Conservation (phyloP, 2,113 vertebrate genomes). For the Malaclemys terrapin region DNA sequence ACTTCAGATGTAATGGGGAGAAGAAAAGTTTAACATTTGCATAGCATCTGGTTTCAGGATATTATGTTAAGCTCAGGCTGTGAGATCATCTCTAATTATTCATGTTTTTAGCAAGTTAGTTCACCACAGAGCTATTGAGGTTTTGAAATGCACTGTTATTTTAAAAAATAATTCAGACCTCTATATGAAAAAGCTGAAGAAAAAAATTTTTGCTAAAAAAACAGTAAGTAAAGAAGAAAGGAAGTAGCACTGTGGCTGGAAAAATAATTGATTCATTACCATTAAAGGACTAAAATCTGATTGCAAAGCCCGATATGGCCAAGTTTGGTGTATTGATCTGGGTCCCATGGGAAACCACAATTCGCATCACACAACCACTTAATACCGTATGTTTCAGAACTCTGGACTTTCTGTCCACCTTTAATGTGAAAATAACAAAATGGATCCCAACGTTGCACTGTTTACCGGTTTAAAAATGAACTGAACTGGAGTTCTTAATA, state of each 20-base stretch:
- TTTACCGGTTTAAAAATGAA: not conserved
- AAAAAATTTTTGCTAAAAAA: slow-evolving; percentile 73
- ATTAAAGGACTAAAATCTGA: slow-evolving; percentile 72
- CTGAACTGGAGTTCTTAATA: not conserved
- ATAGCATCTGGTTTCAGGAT: slow-evolving; percentile 82
- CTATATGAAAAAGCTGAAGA: slow-evolving; percentile 60
- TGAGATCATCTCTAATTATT: slow-evolving; percentile 78
- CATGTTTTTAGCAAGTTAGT: slow-evolving; percentile 71
- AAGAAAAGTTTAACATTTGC: slow-evolving; percentile 81
- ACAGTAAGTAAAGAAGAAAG: slow-evolving; percentile 74
- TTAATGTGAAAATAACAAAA: not conserved
- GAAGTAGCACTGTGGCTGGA: slow-evolving; percentile 78
- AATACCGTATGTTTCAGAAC: slow-evolving; percentile 39
- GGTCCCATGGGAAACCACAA: slow-evolving; percentile 41
- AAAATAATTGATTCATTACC: slow-evolving; percentile 71
- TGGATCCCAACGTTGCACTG: not conserved
- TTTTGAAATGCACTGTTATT: slow-evolving; percentile 66
- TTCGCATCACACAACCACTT: slow-evolving; percentile 29
- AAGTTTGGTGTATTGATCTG: slow-evolving; percentile 36
- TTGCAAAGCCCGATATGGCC: slow-evolving; percentile 54
- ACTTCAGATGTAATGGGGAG: slow-evolving; percentile 79
- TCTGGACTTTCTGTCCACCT: slow-evolving; percentile 20
- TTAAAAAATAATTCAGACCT: slow-evolving; percentile 60
- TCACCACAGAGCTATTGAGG: slow-evolving; percentile 69
- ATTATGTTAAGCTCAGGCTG: slow-evolving; percentile 73